Evolutionary conservation across 2,888 invertebrate species (phyloP), one percentile per base, ranked within the genome.

Genomic region (Rotaria macrura): DNA sequence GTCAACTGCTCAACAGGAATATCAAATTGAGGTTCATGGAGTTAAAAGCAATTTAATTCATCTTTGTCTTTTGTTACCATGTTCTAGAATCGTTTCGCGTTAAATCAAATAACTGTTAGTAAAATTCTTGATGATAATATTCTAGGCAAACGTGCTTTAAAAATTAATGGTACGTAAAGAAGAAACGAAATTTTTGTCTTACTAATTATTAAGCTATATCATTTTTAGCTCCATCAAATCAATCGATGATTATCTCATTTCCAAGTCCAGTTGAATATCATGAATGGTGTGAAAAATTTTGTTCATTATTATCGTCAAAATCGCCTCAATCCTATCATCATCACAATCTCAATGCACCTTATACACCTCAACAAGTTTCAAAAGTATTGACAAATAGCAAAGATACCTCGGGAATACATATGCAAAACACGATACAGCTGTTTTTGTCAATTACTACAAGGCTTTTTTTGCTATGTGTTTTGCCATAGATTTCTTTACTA

Each of bases 261-360:
- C 79, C 79, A 10, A 79, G 79, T 79, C 25, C 43, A 25, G n/a
- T 79, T 23, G 79, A 79, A 79, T 79, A 43, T 79, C 25, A 79
- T 25, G 79, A 79, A 79, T 79, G 79, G 79, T 79, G 43, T 79
- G 79, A 79, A 12, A 79, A 79, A 43, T 79, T 79, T n/a, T 43
- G 43, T 43, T 43, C 79, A n/a, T 40, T 79, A 79, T 34, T 65
- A 65, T 6, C 65, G 7, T 4, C 34, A 65, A 65, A 34, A 34
- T 34, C 65, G 20, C 65, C 65, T 29, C 65, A 65, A 65, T 29
- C 29, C 34, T 29, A 65, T 25, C 29, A 57, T 65, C 65, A 65
- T 34, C 65, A 65, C 34, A 49, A 49, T 49, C 38, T 40, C 10
- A 43, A 43, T 43, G 25, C 74, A 43, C 74, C 74, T 9, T 43